Percentiles rank a stretch among this genome's conserved stretches.
phyloP scores from a whole-genome alignment of 2,797 vertebrate genomes.

The Crotalus adamanteus region DNA sequence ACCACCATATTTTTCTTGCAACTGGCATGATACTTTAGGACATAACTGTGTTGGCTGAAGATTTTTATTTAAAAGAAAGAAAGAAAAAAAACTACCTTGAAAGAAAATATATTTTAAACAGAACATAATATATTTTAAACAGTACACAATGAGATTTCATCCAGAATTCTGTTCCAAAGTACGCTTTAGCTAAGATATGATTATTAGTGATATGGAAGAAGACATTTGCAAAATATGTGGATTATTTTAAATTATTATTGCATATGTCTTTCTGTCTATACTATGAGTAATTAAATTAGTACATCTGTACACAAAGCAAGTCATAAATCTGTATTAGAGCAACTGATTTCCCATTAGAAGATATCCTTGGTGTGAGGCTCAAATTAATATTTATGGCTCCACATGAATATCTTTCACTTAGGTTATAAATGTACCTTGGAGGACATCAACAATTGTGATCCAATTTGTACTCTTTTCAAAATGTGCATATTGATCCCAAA shows the following conservation, averaged over 20 bases:
- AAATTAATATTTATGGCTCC: constrained; percentile 66
- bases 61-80: background rate
- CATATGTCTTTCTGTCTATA: constrained; percentile 46
- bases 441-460: constrained; percentile 52
- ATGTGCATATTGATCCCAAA: constrained; percentile 47
- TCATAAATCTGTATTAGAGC: constrained; percentile 68
- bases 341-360: constrained; percentile 57
- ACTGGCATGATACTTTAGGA: background rate
- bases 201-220: constrained; percentile 54
- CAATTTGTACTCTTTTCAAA: constrained; percentile 42
- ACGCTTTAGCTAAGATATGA: constrained; percentile 22
- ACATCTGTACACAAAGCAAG: constrained; percentile 55
- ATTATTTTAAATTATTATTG: constrained; percentile 61
- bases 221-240: constrained; percentile 32
- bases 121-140: background rate
- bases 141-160: background rate
- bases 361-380: constrained; percentile 58
- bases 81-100: background rate
- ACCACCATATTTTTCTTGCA: background rate
- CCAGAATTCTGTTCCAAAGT: background rate
- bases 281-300: constrained; percentile 63
- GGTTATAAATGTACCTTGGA: constrained; percentile 48
- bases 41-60: background rate
- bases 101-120: background rate
- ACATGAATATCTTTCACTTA: constrained; percentile 41